These are phyloP conservation scores for Streptopelia turtur DNA, from an alignment of 2,797 vertebrate species.

Conservation along the genomic window DNA sequence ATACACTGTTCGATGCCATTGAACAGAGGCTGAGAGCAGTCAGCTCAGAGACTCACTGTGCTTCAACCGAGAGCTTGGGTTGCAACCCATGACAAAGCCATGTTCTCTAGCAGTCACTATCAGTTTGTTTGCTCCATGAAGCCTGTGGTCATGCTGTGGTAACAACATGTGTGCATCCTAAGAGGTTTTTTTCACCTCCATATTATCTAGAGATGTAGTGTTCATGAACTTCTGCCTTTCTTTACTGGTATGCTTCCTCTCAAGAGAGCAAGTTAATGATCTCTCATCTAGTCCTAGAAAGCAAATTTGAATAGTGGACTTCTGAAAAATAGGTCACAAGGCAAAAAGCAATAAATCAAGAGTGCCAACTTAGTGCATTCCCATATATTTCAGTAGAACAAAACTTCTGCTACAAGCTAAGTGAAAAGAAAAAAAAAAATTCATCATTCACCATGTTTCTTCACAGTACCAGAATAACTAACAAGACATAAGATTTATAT, in stretches of 20 bases:
- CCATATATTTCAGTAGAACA: not conserved
- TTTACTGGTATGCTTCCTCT: not conserved
- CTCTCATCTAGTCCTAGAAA: not conserved
- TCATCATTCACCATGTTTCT: not conserved
- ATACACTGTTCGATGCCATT: accelerated
- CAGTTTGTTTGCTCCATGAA: not conserved
- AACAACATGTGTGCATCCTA: not conserved
- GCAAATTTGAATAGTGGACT: slow-evolving; percentile 8
- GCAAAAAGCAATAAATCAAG: not conserved
- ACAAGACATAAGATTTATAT: not conserved
- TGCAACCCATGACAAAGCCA: accelerated
- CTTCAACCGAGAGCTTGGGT: not conserved
- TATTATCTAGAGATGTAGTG: not conserved
- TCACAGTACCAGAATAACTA: not conserved
- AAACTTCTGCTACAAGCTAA: not conserved
- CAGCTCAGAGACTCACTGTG: accelerated
- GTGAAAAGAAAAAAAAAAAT: not conserved
- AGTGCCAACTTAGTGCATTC: not conserved
- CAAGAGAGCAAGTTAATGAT: slow-evolving; percentile 21
- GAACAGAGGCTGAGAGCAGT: accelerated
- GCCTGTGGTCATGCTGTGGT: not conserved
- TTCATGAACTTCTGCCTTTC: not conserved
- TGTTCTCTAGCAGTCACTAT: accelerated
- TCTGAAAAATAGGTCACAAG: slow-evolving; percentile 11
- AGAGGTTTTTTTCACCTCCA: not conserved